phyloP scores from a whole-genome alignment of 2,113 vertebrate genomes.

The Vulpes lagopus region DNA sequence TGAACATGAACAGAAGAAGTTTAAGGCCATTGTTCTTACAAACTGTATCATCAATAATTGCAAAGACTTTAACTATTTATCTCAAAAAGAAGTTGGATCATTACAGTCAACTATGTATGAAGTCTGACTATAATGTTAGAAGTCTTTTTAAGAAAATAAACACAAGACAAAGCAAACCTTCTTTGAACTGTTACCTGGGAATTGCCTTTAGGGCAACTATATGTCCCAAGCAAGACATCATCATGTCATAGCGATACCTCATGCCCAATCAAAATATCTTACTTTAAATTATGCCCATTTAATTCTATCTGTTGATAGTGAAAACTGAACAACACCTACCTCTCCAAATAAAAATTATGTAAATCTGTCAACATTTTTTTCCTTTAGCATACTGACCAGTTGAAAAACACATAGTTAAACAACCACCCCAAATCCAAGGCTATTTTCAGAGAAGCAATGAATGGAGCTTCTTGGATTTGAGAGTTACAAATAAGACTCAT shows the following conservation, averaged over 20 bases:
- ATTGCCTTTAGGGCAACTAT: constrained; percentile 10
- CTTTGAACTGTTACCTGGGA: constrained; percentile 30
- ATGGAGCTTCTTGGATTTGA: constrained; percentile 24
- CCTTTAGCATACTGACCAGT: neutral
- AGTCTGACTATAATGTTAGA: neutral
- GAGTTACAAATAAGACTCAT: neutral
- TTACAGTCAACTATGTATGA: constrained; percentile 1
- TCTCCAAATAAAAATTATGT: constrained; percentile 17
- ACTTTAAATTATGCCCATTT: constrained; percentile 44
- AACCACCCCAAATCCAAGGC: neutral
- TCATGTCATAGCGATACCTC: neutral
- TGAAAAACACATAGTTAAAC: constrained; percentile 46
- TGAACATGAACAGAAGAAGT: neutral
- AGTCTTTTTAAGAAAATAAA: neutral
- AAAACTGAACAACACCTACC: neutral
- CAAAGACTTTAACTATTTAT: constrained; percentile 1
- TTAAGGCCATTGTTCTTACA: neutral
- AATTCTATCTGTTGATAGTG: constrained; percentile 3
- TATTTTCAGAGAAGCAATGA: constrained; percentile 46
- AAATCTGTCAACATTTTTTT: neutral
- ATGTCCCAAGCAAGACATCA: constrained; percentile 9
- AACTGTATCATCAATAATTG: neutral
- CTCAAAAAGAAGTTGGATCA: constrained; percentile 21
- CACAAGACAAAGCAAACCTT: neutral
- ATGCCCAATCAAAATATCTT: constrained; percentile 10